Base-by-base conservation (phyloP, 2,888 invertebrate genomes). In the Eulithis testata region DNA sequence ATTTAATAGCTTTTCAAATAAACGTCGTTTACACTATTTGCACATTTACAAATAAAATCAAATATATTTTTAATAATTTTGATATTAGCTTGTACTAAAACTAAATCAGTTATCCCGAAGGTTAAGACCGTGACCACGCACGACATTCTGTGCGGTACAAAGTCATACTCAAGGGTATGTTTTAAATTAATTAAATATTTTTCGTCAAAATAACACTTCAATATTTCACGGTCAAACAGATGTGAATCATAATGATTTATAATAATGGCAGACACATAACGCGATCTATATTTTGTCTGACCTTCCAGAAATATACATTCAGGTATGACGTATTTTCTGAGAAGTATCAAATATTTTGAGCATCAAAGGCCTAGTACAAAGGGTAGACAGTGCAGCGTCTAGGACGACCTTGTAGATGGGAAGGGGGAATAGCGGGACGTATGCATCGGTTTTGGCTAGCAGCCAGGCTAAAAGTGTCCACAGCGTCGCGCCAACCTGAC, bases 391-490 rank as follows among this genome's bases (percentile, higher is more conserved):
- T 82, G 80, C 80, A 81, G 73, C 76, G 71, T 73, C 71, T 81
- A 83, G 76, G 79, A 73, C 83, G 91, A 91, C 92, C 92, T 92
- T 92, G 92, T 76, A 70, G 69, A 71, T 82, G 79, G 80, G 84
- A 79, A 82, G 83, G 80, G 80, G 81, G 72, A 70, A 66, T 68
- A 71, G 82, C 80, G 84, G 81, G 85, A 84, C 85, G 85, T 80
- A 86, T 91, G 92, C 90, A 91, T 84, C 83, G 77, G 74, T 78
- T 77, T 87, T 91, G 92, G 91, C 87, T 63, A 12, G 45, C 58
- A 71, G 87, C 92, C 92, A 93, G 90, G 87, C 91, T 93, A 93
- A 90, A 90, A 87, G 82, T 84, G 90, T 84, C 82, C 82, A 80
- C 86, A 84, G 76, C 85, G 88, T 80, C 86, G 86, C 87, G 90